phyloP scores from a whole-genome alignment of 1,140 invertebrate genomes.

The Caenorhabditis inopinata region DNA sequence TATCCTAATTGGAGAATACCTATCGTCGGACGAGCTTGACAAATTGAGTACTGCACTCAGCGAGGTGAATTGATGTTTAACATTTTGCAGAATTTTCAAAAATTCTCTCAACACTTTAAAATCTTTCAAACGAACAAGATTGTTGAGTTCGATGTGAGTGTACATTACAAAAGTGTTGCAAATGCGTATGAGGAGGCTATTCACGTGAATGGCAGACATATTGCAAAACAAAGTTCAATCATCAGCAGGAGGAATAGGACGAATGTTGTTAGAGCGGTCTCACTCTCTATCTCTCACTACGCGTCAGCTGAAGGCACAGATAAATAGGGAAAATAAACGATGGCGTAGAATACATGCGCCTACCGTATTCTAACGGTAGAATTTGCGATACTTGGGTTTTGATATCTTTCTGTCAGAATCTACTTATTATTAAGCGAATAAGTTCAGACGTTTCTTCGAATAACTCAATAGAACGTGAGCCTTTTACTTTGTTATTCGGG shows the following conservation, averaged over 20 bases:
- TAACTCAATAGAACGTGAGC: too few relatives aligned
- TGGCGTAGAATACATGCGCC: too few relatives aligned
- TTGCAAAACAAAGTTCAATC: background rate
- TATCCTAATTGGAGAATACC: background rate
- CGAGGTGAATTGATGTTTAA: conserved; percentile 17
- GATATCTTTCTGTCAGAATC: too few relatives aligned
- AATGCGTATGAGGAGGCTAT: background rate
- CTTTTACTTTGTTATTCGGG: too few relatives aligned
- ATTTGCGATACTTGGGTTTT: too few relatives aligned
- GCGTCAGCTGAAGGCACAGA: background rate
- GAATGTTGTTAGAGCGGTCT: background rate
- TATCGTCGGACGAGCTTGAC: conserved; percentile 31
- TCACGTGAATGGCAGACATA: conserved; percentile 9
- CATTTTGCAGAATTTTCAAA: background rate
- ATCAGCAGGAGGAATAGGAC: background rate
- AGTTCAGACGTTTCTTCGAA: too few relatives aligned
- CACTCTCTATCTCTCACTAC: background rate
- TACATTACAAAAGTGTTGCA: background rate
- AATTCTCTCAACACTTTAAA: too few relatives aligned
- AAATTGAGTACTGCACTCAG: conserved; percentile 35
- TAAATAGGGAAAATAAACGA: too few relatives aligned
- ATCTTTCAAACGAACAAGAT: too few relatives aligned
- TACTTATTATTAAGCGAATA: too few relatives aligned
- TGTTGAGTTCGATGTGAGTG: background rate
- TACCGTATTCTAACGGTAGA: too few relatives aligned